These are phyloP conservation scores for Acromyrmex heyeri DNA, from an alignment of 1,140 invertebrate genomes.

Conservation along the genomic window DNA sequence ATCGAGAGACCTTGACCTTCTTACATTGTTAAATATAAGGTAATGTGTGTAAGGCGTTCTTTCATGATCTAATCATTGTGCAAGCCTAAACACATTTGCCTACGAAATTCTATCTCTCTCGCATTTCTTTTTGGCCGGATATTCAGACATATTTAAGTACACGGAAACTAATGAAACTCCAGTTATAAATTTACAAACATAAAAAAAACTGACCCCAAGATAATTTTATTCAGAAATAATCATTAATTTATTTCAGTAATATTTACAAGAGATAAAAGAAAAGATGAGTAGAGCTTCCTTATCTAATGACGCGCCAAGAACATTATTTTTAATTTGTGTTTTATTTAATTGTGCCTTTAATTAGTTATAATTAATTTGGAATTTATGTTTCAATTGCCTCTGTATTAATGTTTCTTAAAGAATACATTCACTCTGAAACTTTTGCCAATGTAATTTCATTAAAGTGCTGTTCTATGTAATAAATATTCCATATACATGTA, in stretches of 20 bases:
- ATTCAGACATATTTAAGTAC: background rate
- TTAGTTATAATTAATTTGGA: too few species aligned
- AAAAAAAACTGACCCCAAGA: background rate
- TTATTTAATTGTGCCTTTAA: too few species aligned
- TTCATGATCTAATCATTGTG: constrained; percentile 44
- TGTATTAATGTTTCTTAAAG: too few species aligned
- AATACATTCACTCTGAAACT: too few species aligned
- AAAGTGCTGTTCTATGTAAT: too few species aligned
- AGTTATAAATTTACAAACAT: background rate
- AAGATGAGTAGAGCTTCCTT: background rate
- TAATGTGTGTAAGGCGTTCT: constrained; percentile 6
- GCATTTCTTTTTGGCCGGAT: background rate
- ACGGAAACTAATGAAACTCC: background rate
- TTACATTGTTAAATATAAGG: background rate
- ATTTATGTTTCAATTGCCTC: too few species aligned
- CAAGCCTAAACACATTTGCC: constrained; percentile 1
- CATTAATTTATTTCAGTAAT: background rate
- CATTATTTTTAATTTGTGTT: too few species aligned
- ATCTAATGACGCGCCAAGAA: background rate
- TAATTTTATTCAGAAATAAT: constrained; percentile 20
- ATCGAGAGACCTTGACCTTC: constrained; percentile 74
- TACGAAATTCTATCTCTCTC: constrained; percentile 35
- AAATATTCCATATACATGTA: too few species aligned
- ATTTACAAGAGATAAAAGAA: background rate
- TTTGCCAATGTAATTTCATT: too few species aligned